Conservation (phyloP, 2,113 vertebrate species). For the Ornithorhynchus anatinus region DNA sequence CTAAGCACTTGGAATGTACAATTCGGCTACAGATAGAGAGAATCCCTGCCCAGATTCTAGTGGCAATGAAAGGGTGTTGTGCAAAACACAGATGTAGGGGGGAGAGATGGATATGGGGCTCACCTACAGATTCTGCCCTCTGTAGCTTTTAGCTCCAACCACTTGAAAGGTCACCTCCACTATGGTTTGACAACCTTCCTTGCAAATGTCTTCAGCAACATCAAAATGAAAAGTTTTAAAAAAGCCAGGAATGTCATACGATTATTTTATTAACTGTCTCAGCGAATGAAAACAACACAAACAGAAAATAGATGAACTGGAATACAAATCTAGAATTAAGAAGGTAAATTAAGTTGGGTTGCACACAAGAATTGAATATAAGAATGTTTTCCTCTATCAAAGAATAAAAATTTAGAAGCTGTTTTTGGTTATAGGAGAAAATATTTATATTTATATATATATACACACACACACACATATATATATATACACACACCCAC, state of each 20-base stretch:
- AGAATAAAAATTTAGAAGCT: not conserved
- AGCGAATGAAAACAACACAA: not conserved
- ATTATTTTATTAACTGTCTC: not conserved
- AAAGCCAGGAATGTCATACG: not conserved
- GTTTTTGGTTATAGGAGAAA: not conserved
- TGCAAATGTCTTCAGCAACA: conserved; percentile 12
- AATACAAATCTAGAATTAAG: not conserved
- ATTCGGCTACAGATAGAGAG: too few relatives aligned
- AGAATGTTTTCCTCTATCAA: not conserved
- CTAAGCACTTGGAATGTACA: too few relatives aligned
- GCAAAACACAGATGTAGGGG: too few relatives aligned
- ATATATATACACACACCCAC: too few relatives aligned
- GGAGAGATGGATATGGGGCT: too few relatives aligned
- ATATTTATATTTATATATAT: not conserved
- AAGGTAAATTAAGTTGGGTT: not conserved
- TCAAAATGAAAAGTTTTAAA: not conserved
- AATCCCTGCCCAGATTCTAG: too few relatives aligned
- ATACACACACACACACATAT: too few relatives aligned
- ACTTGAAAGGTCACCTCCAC: too few relatives aligned
- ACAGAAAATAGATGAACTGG: not conserved
- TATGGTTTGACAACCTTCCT: too few relatives aligned
- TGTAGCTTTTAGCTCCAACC: too few relatives aligned
- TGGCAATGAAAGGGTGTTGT: too few relatives aligned
- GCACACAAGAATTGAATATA: not conserved
- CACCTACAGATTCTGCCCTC: too few relatives aligned